phyloP scores from a whole-genome alignment of 2,113 vertebrate species.

The Leptosomus discolor region DNA sequence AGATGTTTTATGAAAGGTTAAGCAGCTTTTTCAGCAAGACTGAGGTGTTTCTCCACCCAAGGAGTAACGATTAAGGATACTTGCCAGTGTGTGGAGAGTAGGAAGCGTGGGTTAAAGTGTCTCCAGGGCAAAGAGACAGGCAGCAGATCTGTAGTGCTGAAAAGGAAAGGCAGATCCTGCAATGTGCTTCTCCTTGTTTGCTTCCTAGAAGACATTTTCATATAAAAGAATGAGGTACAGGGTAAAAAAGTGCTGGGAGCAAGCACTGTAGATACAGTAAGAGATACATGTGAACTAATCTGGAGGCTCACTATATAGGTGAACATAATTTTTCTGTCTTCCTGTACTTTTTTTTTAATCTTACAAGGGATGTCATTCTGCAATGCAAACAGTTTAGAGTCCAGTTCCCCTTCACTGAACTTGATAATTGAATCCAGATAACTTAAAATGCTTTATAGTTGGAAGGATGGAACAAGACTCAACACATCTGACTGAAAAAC shows the following conservation, averaged over 20 bases:
- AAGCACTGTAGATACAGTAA: neutral
- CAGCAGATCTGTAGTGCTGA: neutral
- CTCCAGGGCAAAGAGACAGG: neutral
- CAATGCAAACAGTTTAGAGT: neutral
- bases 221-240: neutral
- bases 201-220: neutral
- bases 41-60: neutral
- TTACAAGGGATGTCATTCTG: neutral
- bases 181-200: neutral
- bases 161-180: neutral
- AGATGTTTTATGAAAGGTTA: neutral
- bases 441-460: neutral
- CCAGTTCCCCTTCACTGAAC: neutral
- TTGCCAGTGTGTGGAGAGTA: accelerated
- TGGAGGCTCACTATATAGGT: neutral
- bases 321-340: neutral
- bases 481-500: neutral
- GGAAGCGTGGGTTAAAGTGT: neutral
- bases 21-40: neutral
- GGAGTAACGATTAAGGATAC: neutral
- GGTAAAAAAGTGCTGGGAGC: neutral
- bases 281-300: neutral
- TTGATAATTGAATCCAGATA: neutral
- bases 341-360: neutral
- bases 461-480: neutral